Evolutionary conservation across 2,797 vertebrate species (phyloP), one percentile per base, ranked within the genome.

Genomic region (Sarcoramphus papa): DNA sequence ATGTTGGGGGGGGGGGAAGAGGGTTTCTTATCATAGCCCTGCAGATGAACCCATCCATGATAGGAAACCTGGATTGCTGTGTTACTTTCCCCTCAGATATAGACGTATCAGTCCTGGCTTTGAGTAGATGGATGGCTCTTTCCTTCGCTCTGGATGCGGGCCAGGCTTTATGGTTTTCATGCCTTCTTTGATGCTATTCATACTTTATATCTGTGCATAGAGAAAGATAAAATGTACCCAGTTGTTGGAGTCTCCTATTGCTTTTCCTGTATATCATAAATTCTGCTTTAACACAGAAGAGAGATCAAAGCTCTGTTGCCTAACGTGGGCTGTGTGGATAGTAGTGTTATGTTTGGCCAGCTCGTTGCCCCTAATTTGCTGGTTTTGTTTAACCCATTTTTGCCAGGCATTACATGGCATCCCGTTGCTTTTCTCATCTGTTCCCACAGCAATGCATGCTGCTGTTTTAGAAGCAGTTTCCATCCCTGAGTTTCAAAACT

Each of bases 331-430:
- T 95, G 77, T 21, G 41, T 78, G 93, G 87, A 90, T 76, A 95
- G 92, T 79, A 47, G 31, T 78, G 73, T 88, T 95, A 31, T 82
- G 67, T 86, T 90, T 95, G 97, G 82, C 88, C 76, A 79, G 73
- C 88, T 95, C 28, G 27, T 79, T 86, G 69, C 67, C 70, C 76
- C 41, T 41, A 62, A 81, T 91, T 88, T 76, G 87, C 85, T 96
- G 70, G 91, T 95, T 95, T 94, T 92, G n/a, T 84, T 97, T 92
- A 92, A 93, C 79, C 73, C 79, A 9, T 95, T 94, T 95, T 92
- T 94, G 89, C 82, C 92, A 93, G 85, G 65, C 1, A 1, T 72
- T 64, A 41, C 2, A 5, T 69, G 57, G 59, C 47, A 79, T 63
- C 62, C 31, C 0, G 1, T 90, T 59, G 63, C 76, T 93, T 90